phyloP scores from a whole-genome alignment of 1,140 invertebrate species.

The Coenobita brevimanus region DNA sequence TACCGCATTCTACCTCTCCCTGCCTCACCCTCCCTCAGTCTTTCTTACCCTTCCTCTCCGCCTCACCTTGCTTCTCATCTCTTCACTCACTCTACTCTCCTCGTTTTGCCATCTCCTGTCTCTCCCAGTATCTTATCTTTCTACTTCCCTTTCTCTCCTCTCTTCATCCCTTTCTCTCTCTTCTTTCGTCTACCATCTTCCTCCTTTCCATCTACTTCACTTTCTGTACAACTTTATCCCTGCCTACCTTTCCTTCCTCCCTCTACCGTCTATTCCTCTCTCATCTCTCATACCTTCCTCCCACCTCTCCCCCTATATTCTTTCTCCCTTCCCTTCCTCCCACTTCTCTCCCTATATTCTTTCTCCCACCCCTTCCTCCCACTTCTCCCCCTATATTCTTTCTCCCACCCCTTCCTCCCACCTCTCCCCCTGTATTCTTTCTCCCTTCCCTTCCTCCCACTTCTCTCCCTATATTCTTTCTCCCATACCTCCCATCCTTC shows the following conservation, averaged over 20 bases:
- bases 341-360: background rate
- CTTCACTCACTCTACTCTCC: background rate
- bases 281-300: too few species aligned
- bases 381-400: too few species aligned
- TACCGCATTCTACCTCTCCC: too few species aligned
- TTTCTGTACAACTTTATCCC: too few species aligned
- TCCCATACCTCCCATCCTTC: background rate
- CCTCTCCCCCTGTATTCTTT: too few species aligned
- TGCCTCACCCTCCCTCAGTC: too few species aligned
- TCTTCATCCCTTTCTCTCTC: too few species aligned
- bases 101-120: background rate
- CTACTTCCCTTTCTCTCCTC: too few species aligned
- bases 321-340: constrained; percentile 7
- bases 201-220: background rate
- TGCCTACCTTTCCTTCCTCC: background rate
- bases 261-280: background rate
- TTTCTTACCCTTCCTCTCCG: too few species aligned
- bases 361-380: background rate
- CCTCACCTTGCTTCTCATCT: background rate
- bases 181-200: background rate
- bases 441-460: background rate
- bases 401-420: too few species aligned
- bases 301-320: background rate
- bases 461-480: background rate
- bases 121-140: too few species aligned